Evolutionary conservation across 1,140 invertebrate species (phyloP), one percentile per base, ranked within the genome.

Genomic region (Philaenus spumarius): DNA sequence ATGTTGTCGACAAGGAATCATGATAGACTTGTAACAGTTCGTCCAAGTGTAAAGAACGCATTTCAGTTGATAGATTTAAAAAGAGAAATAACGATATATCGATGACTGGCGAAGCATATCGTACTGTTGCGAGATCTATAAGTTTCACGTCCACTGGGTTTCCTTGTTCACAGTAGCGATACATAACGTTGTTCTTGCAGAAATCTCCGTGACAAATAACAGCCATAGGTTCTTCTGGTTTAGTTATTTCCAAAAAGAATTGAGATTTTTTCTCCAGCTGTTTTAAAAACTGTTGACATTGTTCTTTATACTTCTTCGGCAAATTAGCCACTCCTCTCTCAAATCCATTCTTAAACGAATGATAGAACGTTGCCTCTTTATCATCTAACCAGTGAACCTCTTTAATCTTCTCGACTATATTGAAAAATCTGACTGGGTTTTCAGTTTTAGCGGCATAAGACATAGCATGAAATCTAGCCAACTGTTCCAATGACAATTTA

Each of bases 151-250:
- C 63, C 0, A 65, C 23, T 0, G 69, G 48, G 9, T 60, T 35
- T 0, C 55, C 65, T 12, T 62, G 42, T 3, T 58, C 15, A 2
- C 71, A 60, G 24, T 73, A 70, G 58, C 69, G 71, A 64, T 76
- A 81, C 43, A 80, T 60, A n/a, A 81, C 69, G 56, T 81, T 81
- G 58, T 80, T 80, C 45, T 71, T 74, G 73, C 75, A 78, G 60
- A 73, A 78, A 62, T 80, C 79, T n/a, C 78, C 78, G 62, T 81
- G 79, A 24, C 70, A 75, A 14, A 78, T 37, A 9, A 77, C 73
- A 5, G 71, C 67, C 58, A 71, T 69, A 1, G 74, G 73, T 52
- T 74, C 73, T 17, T 59, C 48, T 6, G 62, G 60, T 0, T 11
- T 14, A 1, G 12, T 17, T 17, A 60, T 15, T 6, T 39, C 26